Percentiles rank a stretch among this genome's conserved stretches.
Conservation (phyloP, 2,113 vertebrate species). For the Illadopsis cleaveri region DNA sequence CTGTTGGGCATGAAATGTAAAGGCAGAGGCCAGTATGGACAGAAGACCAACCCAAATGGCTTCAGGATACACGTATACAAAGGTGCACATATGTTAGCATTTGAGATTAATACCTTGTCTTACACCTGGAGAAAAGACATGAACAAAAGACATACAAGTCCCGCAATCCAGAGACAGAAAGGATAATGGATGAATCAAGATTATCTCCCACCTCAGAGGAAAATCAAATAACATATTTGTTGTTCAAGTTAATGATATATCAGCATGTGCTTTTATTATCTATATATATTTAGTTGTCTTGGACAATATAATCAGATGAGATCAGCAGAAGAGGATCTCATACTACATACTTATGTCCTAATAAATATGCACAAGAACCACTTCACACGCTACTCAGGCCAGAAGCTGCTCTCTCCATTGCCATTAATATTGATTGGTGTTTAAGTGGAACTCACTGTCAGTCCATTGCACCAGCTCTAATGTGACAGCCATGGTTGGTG, state of each 20-base stretch:
- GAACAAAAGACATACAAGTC: background rate
- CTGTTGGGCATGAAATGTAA: background rate
- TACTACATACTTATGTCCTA: background rate
- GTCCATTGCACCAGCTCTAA: conserved; percentile 21
- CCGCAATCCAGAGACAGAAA: background rate
- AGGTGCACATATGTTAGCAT: background rate
- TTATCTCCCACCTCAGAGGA: background rate
- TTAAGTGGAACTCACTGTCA: conserved; percentile 31
- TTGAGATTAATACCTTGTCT: background rate
- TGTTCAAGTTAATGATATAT: background rate
- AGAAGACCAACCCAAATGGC: background rate
- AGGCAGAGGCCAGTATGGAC: background rate
- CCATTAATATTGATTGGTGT: conserved; percentile 57
- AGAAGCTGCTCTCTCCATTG: conserved; percentile 29
- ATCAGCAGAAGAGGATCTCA: background rate
- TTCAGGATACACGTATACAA: background rate
- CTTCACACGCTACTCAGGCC: background rate
- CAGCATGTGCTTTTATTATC: background rate
- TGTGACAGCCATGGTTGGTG: background rate
- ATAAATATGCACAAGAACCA: conserved; percentile 1
- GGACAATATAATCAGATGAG: background rate
- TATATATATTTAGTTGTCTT: background rate
- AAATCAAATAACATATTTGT: background rate
- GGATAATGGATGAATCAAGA: background rate
- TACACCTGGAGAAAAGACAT: background rate